Percentiles rank a stretch among this genome's conserved stretches.
These are phyloP conservation scores for Xenotilapia caudafasciata DNA, from an alignment of 2,113 vertebrate genomes.

Conservation along the genomic window DNA sequence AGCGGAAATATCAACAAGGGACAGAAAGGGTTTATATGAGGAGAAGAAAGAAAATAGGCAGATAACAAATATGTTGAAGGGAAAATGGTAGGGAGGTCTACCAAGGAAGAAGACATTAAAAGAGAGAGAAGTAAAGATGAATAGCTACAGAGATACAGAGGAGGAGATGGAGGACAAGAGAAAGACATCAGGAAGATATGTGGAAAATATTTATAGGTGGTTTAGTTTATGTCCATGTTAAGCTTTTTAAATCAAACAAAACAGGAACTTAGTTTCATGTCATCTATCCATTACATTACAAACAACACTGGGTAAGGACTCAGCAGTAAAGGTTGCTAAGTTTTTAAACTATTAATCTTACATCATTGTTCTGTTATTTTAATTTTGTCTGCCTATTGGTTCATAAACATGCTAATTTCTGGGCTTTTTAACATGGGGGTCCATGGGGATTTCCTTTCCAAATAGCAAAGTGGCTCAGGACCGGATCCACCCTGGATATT, in stretches of 20 bases:
- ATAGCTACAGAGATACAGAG: not conserved
- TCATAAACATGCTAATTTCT: not conserved
- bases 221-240: not conserved
- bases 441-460: not conserved
- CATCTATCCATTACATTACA: not conserved
- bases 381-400: not conserved
- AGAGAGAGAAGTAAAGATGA: not conserved
- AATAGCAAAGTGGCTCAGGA: not conserved
- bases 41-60: not conserved
- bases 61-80: constrained; percentile 1
- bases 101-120: not conserved
- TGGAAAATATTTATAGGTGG: not conserved
- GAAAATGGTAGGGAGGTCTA: not conserved
- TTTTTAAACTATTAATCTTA: not conserved
- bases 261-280: not conserved
- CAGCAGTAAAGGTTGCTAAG: not conserved
- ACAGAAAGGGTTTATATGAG: constrained; percentile 7
- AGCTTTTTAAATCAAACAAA: not conserved
- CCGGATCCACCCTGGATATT: not conserved
- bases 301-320: not conserved
- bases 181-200: not conserved
- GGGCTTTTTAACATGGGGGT: not conserved
- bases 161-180: not conserved
- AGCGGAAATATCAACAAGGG: not conserved
- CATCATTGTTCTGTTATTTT: not conserved